Conservation (phyloP, 2,797 vertebrate species). For the Acanthurus leucopareius region DNA sequence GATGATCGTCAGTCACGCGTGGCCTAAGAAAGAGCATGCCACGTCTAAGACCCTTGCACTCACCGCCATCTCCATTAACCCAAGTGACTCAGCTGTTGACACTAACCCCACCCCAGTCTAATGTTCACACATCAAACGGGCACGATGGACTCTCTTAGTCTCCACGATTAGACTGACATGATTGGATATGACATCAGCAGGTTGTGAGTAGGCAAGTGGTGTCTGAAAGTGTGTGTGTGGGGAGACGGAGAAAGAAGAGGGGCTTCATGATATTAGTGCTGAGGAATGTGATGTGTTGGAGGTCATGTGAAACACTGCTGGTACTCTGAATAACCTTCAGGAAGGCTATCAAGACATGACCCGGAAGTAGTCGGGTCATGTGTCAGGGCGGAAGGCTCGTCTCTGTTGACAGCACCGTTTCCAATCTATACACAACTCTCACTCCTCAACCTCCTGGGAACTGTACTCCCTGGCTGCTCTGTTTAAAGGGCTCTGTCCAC, state of each 20-base stretch:
- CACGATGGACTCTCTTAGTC: constrained; percentile 34
- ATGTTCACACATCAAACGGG: constrained; percentile 75
- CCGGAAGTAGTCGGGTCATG: constrained; percentile 81
- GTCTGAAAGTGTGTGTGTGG: constrained; percentile 39
- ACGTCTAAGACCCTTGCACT: constrained; percentile 59
- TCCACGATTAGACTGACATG: constrained; percentile 46
- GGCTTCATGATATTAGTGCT: constrained; percentile 66
- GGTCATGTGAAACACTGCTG: constrained; percentile 83
- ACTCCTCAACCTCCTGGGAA: constrained; percentile 76
- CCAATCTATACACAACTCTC: constrained; percentile 76
- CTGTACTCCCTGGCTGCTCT: constrained; percentile 56
- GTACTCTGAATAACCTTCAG: constrained; percentile 79
- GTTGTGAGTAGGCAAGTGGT: constrained; percentile 44
- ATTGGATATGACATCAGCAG: constrained; percentile 56
- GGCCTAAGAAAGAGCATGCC: constrained; percentile 53
- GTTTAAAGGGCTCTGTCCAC: constrained; percentile 64
- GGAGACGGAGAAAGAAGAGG: constrained; percentile 33
- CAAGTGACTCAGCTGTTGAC: constrained; percentile 76
- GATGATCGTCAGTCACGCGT: constrained; percentile 76
- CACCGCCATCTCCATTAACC: constrained; percentile 71
- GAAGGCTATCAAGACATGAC: constrained; percentile 74
- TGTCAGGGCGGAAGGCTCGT: constrained; percentile 73
- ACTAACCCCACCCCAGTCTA: constrained; percentile 49
- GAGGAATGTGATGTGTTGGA: constrained; percentile 75
- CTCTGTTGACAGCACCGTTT: constrained; percentile 76